Evolutionary conservation across 2,113 vertebrate species (phyloP), one percentile per base, ranked within the genome.

Genomic region (Lucifuga dentata): DNA sequence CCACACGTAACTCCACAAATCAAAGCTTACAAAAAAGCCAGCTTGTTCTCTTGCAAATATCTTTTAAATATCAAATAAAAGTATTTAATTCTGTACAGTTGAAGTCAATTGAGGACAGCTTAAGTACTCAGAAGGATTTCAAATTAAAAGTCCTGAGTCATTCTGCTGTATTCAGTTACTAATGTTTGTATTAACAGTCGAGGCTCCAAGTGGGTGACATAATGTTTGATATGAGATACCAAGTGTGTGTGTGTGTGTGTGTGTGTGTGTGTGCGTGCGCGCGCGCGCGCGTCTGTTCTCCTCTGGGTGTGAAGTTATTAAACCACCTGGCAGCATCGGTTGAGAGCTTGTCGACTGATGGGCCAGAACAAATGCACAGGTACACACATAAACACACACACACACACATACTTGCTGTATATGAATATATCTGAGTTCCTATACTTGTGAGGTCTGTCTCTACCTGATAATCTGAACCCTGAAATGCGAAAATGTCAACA

Each of bases 341-440:
- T 94, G 92, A 95, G 91, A 91, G 88, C 92, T 85, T 50, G 78
- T 50, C 57, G 86, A 82, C 67, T 94, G 94, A 96, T 84, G 88
- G 89, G 91, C 88, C 80, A 78, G 76, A 95, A 93, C 95, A 97
- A 95, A 95, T 97, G 95, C 85, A 91, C 95, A 96, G 94, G 95
- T 95, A 95, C 76, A 91, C 92, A 73, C 93, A 91, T 89, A 67
- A 56, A 55, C 33, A 60, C 38, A 53, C 50, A 41, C 55, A 73
- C 56, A 79, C 81, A 41, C 59, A 74, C 38, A 88, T 86, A 88
- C 88, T 16, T 26, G 19, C 43, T 26, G 23, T 12, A 64, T 0
- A 9, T 19, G 3, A 8, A 4, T n/a, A 7, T 11, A 8, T 23
- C 2, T 62, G 33, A 48, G 55, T 24, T 17, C 0, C 8, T 8